Conservation (phyloP, 2,797 vertebrate species). For the Delichon dasypus region DNA sequence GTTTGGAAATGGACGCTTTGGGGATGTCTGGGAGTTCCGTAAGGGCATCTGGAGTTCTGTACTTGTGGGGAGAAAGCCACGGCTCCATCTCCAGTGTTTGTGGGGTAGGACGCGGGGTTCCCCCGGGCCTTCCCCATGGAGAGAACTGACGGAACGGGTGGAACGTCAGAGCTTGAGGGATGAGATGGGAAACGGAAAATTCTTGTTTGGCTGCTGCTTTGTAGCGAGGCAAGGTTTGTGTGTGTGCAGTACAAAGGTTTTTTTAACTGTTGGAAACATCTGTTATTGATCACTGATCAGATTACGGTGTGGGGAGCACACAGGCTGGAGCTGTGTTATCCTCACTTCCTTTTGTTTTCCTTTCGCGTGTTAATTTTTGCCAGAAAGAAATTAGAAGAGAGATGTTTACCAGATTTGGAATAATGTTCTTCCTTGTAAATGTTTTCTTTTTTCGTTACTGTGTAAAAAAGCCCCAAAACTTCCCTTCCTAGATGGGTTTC, state of each 20-base stretch:
- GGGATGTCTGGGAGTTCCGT: rapidly evolving
- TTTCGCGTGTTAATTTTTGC: background rate
- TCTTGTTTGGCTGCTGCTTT: background rate
- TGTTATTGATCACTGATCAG: background rate
- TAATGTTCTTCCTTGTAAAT: background rate
- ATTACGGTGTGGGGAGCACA: background rate
- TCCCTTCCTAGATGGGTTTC: background rate
- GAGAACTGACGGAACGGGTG: rapidly evolving
- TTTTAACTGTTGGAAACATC: background rate
- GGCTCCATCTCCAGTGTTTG: background rate
- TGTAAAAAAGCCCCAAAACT: background rate
- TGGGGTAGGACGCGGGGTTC: background rate
- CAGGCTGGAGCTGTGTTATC: background rate
- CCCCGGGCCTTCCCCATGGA: background rate
- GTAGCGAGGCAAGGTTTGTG: background rate
- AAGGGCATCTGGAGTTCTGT: background rate
- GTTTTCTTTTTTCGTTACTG: rapidly evolving
- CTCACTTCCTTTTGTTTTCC: background rate
- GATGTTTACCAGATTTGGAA: rapidly evolving
- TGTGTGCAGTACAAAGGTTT: background rate
- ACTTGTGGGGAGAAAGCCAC: background rate
- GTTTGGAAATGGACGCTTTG: background rate
- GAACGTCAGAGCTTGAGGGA: background rate
- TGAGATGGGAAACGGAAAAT: too few species aligned
- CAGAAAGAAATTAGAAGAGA: background rate